phyloP scores from a whole-genome alignment of 2,888 invertebrate species.

The Ceraclea dissimilis region DNA sequence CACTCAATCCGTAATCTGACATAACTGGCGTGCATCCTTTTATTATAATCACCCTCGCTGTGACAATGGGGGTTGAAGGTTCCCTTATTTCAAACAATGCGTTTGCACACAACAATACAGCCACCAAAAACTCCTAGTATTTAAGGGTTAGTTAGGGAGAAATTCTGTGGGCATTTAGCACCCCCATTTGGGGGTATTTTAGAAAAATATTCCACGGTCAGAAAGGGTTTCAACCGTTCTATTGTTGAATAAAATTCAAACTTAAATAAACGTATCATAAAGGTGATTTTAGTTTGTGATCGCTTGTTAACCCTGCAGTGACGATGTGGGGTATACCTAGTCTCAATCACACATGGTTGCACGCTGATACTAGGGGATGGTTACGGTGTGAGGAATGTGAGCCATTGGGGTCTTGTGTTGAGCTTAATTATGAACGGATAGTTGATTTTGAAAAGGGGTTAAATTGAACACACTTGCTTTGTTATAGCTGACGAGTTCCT shows the following conservation, averaged over 20 bases:
- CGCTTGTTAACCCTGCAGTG: slow-evolving; percentile 3
- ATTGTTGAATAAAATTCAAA: neutral
- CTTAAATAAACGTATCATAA: slow-evolving; percentile 5
- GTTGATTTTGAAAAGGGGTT: slow-evolving; percentile 26
- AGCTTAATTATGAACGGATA: slow-evolving; percentile 27
- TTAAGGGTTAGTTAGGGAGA: slow-evolving; percentile 26
- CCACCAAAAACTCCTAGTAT: slow-evolving; percentile 24
- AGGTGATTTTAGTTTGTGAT: slow-evolving; percentile 6
- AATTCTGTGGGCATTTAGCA: slow-evolving; percentile 25
- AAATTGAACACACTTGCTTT: slow-evolving; percentile 26
- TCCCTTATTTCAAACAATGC: slow-evolving; percentile 21
- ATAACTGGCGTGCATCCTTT: slow-evolving; percentile 19
- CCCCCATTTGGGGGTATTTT: slow-evolving; percentile 22
- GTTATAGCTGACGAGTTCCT: slow-evolving; percentile 22
- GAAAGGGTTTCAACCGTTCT: slow-evolving; percentile 11
- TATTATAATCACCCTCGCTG: slow-evolving; percentile 8
- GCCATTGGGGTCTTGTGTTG: slow-evolving; percentile 19
- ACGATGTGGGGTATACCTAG: slow-evolving; percentile 20
- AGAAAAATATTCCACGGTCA: slow-evolving; percentile 13
- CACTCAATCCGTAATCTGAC: slow-evolving; percentile 22
- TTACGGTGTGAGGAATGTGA: slow-evolving; percentile 10
- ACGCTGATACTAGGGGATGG: slow-evolving; percentile 16
- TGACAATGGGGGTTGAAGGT: slow-evolving; percentile 12
- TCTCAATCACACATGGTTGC: slow-evolving; percentile 26
- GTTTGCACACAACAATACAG: slow-evolving; percentile 23